Evolutionary conservation across 2,888 invertebrate genomes (phyloP), one percentile per base, ranked within the genome.

Genomic region (Leptopilina syphax): DNA sequence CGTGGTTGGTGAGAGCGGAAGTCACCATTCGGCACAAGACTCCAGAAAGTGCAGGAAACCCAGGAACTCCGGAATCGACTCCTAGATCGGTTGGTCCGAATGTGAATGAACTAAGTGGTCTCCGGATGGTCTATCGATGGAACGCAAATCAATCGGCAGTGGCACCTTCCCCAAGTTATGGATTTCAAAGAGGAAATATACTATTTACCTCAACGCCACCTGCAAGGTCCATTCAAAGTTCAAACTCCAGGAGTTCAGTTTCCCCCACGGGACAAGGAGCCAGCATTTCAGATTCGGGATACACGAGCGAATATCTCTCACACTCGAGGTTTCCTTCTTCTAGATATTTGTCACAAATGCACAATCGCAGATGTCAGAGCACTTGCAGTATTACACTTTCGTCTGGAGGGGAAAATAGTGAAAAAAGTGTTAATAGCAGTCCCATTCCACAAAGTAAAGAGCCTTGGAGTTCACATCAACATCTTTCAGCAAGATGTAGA

Each of bases 1-100:
- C 95, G 88, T 95, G 95, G 95, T 94, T 94, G 60, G 94, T 95
- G 86, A 95, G 93, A 89, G 96, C 95, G 79, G 95, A 95, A 87
- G 93, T 95, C 82, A 95, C 94, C 12, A 94, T 94, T 77, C 93
- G 94, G 65, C 95, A 94, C 81, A 92, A 92, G 7, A 92, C 92
- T 57, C 90, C 91, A 77, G 88, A 89, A 76, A 88, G 89, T 34
- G 3, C 3, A 27, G 27, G 27, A 27, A 27, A 27, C 27, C 27
- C 34, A 34, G 34, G 34, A 34, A 34, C 3, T 78, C 79, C 85
- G 41, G 65, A 54, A 24, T 18, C 66, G 86, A 90, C 81, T 86
- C 93, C 86, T 85, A 91, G 10, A 90, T 91, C 85, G 80, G 85
- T 70, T 84, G 89, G 84, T 9, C 83, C 85, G 24, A 91, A 92